Evolutionary conservation across 2,797 vertebrate species (phyloP), one percentile per base, ranked within the genome.

Genomic region (Spinus pinus): DNA sequence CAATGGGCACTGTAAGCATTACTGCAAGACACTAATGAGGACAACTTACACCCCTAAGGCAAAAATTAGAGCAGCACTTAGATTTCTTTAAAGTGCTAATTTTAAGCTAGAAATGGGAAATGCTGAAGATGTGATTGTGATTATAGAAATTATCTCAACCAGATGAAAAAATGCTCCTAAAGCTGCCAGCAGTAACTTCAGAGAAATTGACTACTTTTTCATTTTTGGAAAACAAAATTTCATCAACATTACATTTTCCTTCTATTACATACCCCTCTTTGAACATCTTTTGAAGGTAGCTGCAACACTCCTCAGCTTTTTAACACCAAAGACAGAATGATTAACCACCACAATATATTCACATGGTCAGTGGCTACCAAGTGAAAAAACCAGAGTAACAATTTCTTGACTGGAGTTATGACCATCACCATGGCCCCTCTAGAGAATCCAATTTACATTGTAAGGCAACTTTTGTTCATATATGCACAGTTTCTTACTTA

Each of bases 391-490:
- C 12, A 72, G 25, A 67, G 17, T 30, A 81, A 56, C 7, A 58
- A 42, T 27, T 42, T 27, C 23, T 54, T 67, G 57, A 28, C 35
- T 24, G 28, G 33, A 61, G 33, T 47, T 73, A 47, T 3, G 0
- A 1, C 6, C 57, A 70, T 31, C 35, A 65, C 19, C 1, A 3
- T 0, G 28, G 12, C 11, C 25, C n/a, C 21, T 39, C 56, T 54
- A 39, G n/a, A 44, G 8, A 44, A 44, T 28, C 20, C 7, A 28
- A 6, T 39, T 71, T 71, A 53, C 14, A 39, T 1, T 39, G 22
- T 30, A 57, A 73, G 13, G 18, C 6, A 85, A 20, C 3, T 51
- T 71, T 8, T 61, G 6, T n/a, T 50, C 19, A 73, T 11, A 28
- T 9, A 62, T 5, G 24, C 35, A 80, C 5, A 6, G 22, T 41